phyloP scores from a whole-genome alignment of 2,888 invertebrate genomes.

The Cremastinae sp. region DNA sequence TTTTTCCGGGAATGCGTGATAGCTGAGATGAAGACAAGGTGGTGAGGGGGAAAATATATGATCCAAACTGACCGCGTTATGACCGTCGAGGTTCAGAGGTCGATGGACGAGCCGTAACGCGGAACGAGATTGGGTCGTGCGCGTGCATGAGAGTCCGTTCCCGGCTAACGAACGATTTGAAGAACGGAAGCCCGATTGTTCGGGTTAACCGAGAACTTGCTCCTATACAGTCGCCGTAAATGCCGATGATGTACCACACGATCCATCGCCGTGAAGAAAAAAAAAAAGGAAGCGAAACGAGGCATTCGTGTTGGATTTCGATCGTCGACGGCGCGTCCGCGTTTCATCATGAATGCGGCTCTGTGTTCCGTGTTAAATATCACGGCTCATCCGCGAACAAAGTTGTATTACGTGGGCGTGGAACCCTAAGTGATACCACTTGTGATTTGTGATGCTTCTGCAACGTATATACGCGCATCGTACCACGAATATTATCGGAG shows the following conservation, averaged over 20 bases:
- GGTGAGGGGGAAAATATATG: constrained; percentile 39
- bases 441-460: constrained; percentile 34
- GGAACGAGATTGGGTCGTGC: not conserved
- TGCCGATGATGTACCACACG: constrained; percentile 71
- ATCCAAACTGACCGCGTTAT: constrained; percentile 60
- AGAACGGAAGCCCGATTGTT: constrained; percentile 63
- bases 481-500: constrained; percentile 10
- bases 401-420: constrained; percentile 51
- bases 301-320: constrained; percentile 71
- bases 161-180: constrained; percentile 63
- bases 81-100: constrained; percentile 70
- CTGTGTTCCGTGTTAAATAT: constrained; percentile 70
- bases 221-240: constrained; percentile 55
- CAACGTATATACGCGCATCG: not conserved
- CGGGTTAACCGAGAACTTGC: constrained; percentile 67
- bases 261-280: constrained; percentile 63
- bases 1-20: not conserved
- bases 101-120: constrained; percentile 69
- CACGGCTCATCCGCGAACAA: constrained; percentile 44
- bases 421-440: constrained; percentile 29
- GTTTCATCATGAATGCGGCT: constrained; percentile 71
- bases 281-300: constrained; percentile 1
- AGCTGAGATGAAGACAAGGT: not conserved
- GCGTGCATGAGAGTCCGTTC: constrained; percentile 66
- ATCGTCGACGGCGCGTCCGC: constrained; percentile 64